Evolutionary conservation across 2,113 vertebrate genomes (phyloP).

Genomic region (Callocephalon fimbriatum): DNA sequence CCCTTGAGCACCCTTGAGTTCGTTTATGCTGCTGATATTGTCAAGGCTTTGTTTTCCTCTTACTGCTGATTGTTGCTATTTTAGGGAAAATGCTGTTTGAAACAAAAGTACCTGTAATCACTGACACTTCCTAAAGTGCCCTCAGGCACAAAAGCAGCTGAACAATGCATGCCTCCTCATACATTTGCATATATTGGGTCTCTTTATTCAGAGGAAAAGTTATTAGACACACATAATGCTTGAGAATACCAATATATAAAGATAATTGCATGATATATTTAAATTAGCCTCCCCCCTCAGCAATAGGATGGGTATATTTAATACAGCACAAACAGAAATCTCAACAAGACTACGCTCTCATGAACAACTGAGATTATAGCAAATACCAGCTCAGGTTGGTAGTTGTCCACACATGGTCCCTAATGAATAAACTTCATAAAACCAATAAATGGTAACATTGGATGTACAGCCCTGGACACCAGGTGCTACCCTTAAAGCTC

Average conservation of each 20-base stretch:
- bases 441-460: not conserved
- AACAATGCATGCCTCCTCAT: not conserved
- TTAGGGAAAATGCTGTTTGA: constrained; percentile 26
- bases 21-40: constrained; percentile 31
- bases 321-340: constrained; percentile 9
- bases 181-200: constrained; percentile 49
- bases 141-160: not conserved
- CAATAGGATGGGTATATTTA: not conserved
- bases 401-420: not conserved
- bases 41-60: constrained; percentile 31
- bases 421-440: not conserved
- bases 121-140: not conserved
- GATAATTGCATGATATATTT: constrained; percentile 20
- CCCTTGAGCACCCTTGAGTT: constrained; percentile 30
- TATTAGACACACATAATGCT: not conserved
- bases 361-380: not conserved
- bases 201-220: constrained; percentile 26
- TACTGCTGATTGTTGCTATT: constrained; percentile 37
- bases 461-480: fast-evolving
- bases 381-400: not conserved
- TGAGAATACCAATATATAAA: not conserved
- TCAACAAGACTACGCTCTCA: not conserved
- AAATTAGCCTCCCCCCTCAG: not conserved
- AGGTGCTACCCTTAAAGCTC: not conserved
- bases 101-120: constrained; percentile 64